phyloP scores from a whole-genome alignment of 2,797 vertebrate species.

The Siniperca scherzeri region DNA sequence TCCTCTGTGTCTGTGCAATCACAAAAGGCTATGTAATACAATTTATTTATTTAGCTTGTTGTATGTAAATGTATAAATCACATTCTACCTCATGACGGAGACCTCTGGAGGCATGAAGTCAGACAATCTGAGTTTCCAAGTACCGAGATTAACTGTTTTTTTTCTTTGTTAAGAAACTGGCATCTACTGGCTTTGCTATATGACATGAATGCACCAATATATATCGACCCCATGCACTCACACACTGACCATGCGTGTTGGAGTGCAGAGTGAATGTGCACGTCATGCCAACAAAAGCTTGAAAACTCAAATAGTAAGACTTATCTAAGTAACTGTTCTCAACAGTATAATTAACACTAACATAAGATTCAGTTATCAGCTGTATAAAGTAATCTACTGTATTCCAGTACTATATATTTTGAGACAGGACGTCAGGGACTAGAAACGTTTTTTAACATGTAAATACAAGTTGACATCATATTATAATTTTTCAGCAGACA shows the following conservation, averaged over 20 bases:
- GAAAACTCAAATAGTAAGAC: background rate
- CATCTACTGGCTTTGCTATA: background rate
- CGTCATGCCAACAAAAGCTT: background rate
- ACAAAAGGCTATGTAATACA: background rate
- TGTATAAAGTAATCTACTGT: background rate
- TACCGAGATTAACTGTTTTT: background rate
- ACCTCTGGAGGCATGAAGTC: too few species aligned
- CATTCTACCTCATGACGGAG: background rate
- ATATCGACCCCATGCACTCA: background rate
- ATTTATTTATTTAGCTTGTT: background rate
- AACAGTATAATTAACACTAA: background rate
- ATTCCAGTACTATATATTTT: background rate
- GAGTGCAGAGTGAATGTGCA: background rate
- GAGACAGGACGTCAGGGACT: background rate
- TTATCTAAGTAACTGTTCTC: too few species aligned
- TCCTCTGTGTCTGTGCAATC: background rate
- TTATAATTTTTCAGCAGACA: background rate
- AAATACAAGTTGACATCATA: background rate
- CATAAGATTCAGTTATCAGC: background rate
- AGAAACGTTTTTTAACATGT: background rate
- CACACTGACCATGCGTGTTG: background rate
- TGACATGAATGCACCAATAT: conserved; percentile 21
- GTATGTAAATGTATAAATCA: background rate
- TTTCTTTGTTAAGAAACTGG: background rate
- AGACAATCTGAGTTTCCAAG: too few species aligned